Evolutionary conservation across 2,888 invertebrate genomes (phyloP).

Genomic region (Heterodera filipjevi): DNA sequence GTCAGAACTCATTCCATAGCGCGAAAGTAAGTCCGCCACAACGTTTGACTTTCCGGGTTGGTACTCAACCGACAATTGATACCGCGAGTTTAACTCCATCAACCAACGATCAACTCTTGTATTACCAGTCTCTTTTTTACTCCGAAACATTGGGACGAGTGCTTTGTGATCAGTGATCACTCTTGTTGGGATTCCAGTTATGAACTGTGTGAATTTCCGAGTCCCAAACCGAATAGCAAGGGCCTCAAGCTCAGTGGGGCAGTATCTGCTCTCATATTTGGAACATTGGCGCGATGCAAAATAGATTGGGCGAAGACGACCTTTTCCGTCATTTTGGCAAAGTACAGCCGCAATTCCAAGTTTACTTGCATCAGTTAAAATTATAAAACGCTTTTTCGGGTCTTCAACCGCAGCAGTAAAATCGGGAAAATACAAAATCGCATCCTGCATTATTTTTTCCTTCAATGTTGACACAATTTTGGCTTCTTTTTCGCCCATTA

Average conservation of each 20-base stretch:
- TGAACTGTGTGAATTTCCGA: constrained; percentile 33
- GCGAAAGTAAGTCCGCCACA: too few species aligned
- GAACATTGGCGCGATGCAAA: constrained; percentile 38
- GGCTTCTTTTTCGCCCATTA: constrained; percentile 36
- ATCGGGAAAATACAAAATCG: constrained; percentile 44
- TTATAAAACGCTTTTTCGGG: constrained; percentile 36
- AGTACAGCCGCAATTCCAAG: constrained; percentile 46
- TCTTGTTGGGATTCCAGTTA: constrained; percentile 30
- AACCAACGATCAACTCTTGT: constrained; percentile 18
- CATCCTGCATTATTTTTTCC: constrained; percentile 26
- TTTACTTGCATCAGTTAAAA: constrained; percentile 46
- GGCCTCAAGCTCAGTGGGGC: background rate
- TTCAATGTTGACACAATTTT: constrained; percentile 44
- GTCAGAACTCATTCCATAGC: too few species aligned
- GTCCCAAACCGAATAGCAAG: constrained; percentile 37
- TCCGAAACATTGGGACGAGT: too few species aligned
- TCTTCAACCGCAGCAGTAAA: constrained; percentile 39
- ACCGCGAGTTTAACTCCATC: constrained; percentile 5
- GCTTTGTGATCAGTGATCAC: background rate
- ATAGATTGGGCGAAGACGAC: constrained; percentile 40
- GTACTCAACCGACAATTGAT: too few species aligned
- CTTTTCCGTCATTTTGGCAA: constrained; percentile 37
- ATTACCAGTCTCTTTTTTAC: too few species aligned
- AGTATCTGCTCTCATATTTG: constrained; percentile 39
- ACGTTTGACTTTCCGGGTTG: too few species aligned